phyloP scores from a whole-genome alignment of 2,888 invertebrate species.

The Philopedon plagiatum region DNA sequence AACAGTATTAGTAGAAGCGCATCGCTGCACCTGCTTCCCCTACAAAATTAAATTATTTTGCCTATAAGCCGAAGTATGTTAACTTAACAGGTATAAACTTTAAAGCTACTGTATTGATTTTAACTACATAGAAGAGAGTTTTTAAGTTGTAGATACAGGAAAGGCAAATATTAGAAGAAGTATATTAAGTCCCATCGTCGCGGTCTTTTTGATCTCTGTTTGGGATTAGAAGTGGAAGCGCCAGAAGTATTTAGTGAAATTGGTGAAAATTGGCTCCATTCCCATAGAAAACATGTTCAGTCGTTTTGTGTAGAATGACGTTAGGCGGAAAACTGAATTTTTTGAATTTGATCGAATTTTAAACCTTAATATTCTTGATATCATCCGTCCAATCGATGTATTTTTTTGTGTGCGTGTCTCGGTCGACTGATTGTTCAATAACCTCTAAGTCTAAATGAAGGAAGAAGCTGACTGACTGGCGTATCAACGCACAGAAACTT shows the following conservation, averaged over 20 bases:
- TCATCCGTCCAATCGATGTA: no score
- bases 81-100: neutral
- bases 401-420: no score
- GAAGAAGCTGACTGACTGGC: no score
- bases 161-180: neutral
- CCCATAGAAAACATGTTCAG: neutral
- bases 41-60: neutral
- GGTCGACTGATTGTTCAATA: no score
- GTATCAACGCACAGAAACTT: no score
- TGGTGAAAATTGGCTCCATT: neutral
- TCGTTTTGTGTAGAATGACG: no score
- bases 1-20: no score
- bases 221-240: neutral
- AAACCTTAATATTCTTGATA: no score
- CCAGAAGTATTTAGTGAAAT: neutral
- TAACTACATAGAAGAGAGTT: neutral
- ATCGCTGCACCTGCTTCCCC: neutral
- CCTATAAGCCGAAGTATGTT: neutral
- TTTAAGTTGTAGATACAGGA: neutral
- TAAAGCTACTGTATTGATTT: neutral
- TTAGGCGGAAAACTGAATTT: no score
- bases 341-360: no score
- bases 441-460: no score
- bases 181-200: no score
- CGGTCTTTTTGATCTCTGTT: constrained; percentile 5